Evolutionary conservation across 2,888 invertebrate genomes (phyloP), one percentile per base, ranked within the genome.

Genomic region (Callyntrura sp.): DNA sequence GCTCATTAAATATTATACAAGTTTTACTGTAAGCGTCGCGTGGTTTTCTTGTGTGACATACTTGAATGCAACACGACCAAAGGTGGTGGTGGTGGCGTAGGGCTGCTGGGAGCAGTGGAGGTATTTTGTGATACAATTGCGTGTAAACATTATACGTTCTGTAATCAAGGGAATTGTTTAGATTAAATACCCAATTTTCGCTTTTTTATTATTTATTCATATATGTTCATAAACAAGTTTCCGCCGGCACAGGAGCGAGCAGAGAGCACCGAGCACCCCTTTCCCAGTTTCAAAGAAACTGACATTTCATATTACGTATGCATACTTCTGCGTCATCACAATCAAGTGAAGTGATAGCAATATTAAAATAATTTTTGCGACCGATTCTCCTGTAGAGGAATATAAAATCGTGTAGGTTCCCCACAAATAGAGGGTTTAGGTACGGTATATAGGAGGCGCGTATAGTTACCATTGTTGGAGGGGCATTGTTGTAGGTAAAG

Each of bases 1-100:
- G 60, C 82, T 84, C 89, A 89, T 89, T 89, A 89, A 84, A 89
- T 89, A 84, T 84, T 89, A 65, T 78, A 65, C 76, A 65, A 35
- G 78, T 82, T 88, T 25, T 83, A 62, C 62, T 82, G 17, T 60
- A 76, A 6, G 28, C 23, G 86, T 60, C 45, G 70, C 45, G 86
- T 82, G 88, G 70, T 45, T 82, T 87, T 12, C 25, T 55, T 17
- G 35, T 76, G 57, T 81, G 20, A 81, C 81, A 43, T 9, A 55
- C 73, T 45, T 25, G 45, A 73, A 76, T 55, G 48, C 55, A 84
- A 55, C 35, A 57, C 35, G 70, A 84, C 68, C n/a, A n/a, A n/a
- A n/a, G 83, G 23, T 48, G 8, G 14, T 17, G 57, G 51, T 84
- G 5, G 14, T 55, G 57, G 51, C 11, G 48, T n/a, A n/a, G n/a